phyloP scores from a whole-genome alignment of 1,140 invertebrate genomes.

The Anastrepha obliqua region DNA sequence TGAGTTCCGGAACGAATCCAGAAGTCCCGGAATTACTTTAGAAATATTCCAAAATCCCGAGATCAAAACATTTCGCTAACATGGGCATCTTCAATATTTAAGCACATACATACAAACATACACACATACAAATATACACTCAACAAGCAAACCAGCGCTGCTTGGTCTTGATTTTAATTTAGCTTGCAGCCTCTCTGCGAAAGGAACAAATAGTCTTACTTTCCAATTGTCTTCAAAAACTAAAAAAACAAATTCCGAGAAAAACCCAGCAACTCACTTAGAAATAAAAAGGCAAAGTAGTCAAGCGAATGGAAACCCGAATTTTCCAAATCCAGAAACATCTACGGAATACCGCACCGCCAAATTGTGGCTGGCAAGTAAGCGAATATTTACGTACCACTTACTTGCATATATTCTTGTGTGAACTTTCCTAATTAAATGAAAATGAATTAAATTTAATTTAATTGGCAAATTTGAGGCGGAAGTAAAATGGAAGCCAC shows the following conservation, averaged over 20 bases:
- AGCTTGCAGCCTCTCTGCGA: not conserved
- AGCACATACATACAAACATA: not conserved
- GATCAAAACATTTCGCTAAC: no score
- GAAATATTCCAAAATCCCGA: no score
- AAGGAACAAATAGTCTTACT: conserved; percentile 13
- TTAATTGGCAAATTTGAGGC: not conserved
- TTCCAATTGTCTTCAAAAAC: not conserved
- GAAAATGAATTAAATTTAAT: conserved; percentile 51
- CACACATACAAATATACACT: not conserved
- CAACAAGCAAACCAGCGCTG: not conserved
- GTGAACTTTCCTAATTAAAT: conserved; percentile 50
- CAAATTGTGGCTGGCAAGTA: not conserved
- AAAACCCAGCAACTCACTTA: not conserved
- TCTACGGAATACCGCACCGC: not conserved
- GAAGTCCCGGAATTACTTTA: no score
- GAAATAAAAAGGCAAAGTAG: not conserved
- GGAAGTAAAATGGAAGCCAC: conserved; percentile 6
- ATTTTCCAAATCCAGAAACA: not conserved
- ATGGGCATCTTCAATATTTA: no score
- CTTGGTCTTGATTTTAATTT: conserved; percentile 7
- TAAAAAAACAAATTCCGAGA: not conserved
- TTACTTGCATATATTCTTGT: not conserved
- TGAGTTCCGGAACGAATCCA: no score
- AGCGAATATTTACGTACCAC: not conserved
- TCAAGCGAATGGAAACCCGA: conserved; percentile 20